Base-by-base conservation (phyloP, 2,888 invertebrate genomes). In the Eledona agricola region DNA sequence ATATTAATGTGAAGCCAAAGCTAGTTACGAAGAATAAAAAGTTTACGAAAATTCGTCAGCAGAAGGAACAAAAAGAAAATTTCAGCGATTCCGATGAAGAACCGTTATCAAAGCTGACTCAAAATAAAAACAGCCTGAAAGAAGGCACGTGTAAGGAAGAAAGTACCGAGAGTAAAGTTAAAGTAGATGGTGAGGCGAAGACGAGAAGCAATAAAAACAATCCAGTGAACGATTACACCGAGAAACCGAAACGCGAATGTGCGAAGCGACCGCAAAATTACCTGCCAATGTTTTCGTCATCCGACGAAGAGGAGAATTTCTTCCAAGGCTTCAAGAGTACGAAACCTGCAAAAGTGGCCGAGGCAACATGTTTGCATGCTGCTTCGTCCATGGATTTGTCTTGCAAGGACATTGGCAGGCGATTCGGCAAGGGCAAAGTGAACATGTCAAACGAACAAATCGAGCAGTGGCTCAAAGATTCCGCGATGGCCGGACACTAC, bases 391-490 rank as follows among this genome's bases (percentile, higher is more conserved):
- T 77, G 68, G 55, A 79, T 75, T 60, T 73, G 12, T 62, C 70
- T n/a, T 67, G 62, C 46, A 74, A 75, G 62, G 75, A 74, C 32
- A 65, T 77, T 1, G 73, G 73, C 9, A 70, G 77, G 32, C 68
- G 76, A 9, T 78, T 72, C 51, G 75, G 80, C 12, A 81, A 84
- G 67, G 83, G 82, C 9, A 83, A 84, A 66, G 84, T 86, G 0
- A 86, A 86, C 64, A 85, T 86, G 85, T 85, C 86, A 0, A 84
- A 82, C 20, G 86, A 85, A 63, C 84, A 85, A 70, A 86, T 86
- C 26, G 85, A 86, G 59, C 84, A 85, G 62, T 86, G 86, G 86
- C 63, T 76, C 4, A 78, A 79, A 55, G 74, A 74, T 12, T 77
- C 73, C 23, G 76, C 72, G 1, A 55, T 76, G 59, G 77, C 77